These are phyloP conservation scores for Otus scops DNA, from an alignment of 2,797 vertebrate species.

Conservation along the genomic window DNA sequence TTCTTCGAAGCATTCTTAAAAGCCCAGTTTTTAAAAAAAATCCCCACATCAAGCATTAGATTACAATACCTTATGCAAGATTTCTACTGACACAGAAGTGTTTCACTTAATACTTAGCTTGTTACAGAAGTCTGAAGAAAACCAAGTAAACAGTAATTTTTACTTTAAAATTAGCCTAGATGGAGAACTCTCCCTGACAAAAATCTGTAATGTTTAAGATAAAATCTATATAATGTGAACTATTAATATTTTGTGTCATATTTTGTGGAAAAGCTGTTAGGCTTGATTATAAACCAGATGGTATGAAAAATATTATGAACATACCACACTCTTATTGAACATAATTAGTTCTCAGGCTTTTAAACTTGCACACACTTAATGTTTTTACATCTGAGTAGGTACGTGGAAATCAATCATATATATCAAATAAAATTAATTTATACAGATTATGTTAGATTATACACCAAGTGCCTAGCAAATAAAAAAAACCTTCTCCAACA, in stretches of 20 bases:
- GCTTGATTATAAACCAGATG: not conserved
- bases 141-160: not conserved
- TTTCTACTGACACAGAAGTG: not conserved
- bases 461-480: not conserved
- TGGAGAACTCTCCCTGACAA: not conserved
- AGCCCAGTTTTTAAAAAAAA: not conserved
- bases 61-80: not conserved
- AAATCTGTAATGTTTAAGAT: not conserved
- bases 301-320: not conserved
- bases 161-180: not conserved
- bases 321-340: not conserved
- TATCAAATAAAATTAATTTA: slow-evolving; percentile 30
- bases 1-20: not conserved
- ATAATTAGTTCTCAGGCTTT: slow-evolving; percentile 20
- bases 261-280: not conserved
- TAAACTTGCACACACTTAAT: not conserved
- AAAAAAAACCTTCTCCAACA: not conserved
- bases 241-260: not conserved
- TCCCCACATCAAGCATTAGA: not conserved
- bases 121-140: not conserved
- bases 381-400: not conserved
- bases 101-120: not conserved
- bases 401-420: slow-evolving; percentile 4
- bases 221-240: not conserved
- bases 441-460: not conserved